Evolutionary conservation across 2,113 vertebrate species (phyloP).

Genomic region (Motacilla tschutschensis): DNA sequence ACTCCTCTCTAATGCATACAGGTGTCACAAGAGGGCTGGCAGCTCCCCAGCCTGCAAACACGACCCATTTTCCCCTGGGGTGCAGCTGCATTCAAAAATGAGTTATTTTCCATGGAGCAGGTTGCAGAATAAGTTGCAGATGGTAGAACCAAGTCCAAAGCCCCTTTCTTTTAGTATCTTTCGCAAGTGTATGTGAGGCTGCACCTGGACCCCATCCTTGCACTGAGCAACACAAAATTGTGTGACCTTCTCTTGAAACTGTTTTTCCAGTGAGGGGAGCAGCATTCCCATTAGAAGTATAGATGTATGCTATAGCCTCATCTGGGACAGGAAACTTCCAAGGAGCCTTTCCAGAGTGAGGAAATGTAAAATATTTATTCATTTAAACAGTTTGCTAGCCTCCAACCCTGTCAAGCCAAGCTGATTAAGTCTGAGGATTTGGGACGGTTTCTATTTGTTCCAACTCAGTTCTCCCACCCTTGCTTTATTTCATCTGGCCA

Average conservation of each 20-base stretch:
- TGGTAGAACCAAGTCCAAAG: not conserved
- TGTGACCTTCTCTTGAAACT: not conserved
- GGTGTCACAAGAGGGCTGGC: not conserved
- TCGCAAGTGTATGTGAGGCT: not conserved
- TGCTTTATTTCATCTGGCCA: not conserved
- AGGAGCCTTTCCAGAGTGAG: not conserved
- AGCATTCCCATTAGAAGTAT: not conserved
- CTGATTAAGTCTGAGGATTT: not conserved
- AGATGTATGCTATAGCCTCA: not conserved
- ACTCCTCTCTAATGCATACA: not conserved
- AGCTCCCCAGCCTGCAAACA: not conserved
- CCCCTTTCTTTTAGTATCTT: not conserved
- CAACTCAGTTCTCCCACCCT: not conserved
- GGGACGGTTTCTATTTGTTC: slow-evolving; percentile 7
- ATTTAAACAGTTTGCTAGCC: not conserved
- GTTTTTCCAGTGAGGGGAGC: not conserved
- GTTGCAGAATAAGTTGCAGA: not conserved
- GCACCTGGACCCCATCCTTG: not conserved
- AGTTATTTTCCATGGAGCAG: not conserved
- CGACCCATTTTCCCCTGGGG: not conserved
- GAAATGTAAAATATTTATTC: not conserved
- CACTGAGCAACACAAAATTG: not conserved
- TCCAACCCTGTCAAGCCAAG: not conserved
- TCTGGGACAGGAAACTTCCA: not conserved
- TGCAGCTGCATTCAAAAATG: not conserved